Evolutionary conservation across 2,797 vertebrate genomes (phyloP), one percentile per base, ranked within the genome.

Genomic region (Myioborus melanocephalus): DNA sequence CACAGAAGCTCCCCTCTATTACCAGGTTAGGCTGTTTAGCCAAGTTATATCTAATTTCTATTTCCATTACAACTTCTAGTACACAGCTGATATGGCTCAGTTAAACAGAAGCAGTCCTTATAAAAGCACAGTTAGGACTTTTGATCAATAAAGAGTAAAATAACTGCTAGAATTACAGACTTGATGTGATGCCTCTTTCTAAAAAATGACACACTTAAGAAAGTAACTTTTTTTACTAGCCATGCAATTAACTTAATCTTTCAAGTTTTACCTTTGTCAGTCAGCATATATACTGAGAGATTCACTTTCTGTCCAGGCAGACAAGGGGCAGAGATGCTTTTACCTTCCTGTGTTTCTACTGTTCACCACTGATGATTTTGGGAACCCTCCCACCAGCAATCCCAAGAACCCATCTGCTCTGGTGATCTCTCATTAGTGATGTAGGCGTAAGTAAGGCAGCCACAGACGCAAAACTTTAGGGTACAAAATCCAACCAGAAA

Each of bases 351-450:
- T 23, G 10, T 75, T 90, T 75, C 63, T 88, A 6, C 46, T 27
- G 15, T 73, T 83, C 2, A 3, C 30, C 18, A 14, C 32, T 75
- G 27, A 61, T 8, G 18, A 20, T 35, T 79, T 91, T 20, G 59
- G 39, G 14, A 69, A 28, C 4, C 0, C 55, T 60, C 43, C 64
- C 30, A 60, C 3, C 52, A 44, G 10, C 0, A 0, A 23, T 86
- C 30, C 50, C 39, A 59, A 55, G 37, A 94, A 49, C 61, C 15
- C 1, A 0, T 20, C 21, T 88, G 24, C 77, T 56, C 50, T 41
- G 55, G 26, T 59, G 50, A 65, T 12, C 22, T n/a, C 78, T 63
- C 55, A 23, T 7, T 17, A n/a, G 23, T 2, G 21, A 69, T 5
- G 9, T 7, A 47, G 28, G 30, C 35, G 53, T 32, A 60, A 35